Evolutionary conservation across 2,113 vertebrate species (phyloP), one percentile per base, ranked within the genome.

Genomic region (Cyanoderma ruficeps): DNA sequence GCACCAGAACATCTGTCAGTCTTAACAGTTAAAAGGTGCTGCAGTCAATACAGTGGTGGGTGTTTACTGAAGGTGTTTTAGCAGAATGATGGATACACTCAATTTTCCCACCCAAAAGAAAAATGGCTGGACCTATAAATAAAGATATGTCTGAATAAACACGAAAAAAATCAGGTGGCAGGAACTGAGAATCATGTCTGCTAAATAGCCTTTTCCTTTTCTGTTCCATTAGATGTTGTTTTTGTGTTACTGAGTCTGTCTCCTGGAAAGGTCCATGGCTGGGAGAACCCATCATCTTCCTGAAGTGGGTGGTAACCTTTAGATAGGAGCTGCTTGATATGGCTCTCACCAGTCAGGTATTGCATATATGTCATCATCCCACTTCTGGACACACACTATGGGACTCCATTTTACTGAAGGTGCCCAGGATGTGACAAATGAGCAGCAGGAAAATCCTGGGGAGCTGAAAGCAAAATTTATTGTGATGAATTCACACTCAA

Each of bases 381-480:
- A 9, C 10, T 83, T 94, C 68, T 80, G 37, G 47, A 68, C 18
- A 22, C 0, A 1, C n/a, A 33, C 13, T 25, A 1, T 8, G 22
- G 69, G 59, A 30, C 39, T 94, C 37, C 12, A 20, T 88, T 74
- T 83, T 59, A 55, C 11, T 1, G 6, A 77, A 76, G 49, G n/a
- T 7, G 20, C 61, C 69, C 21, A 27, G 74, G 27, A 76, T 35
- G 61, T 47, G 87, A 70, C 71, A 90, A 81, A 91, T 91, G 65
- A 85, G 94, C 33, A 64, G 50, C 83, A 80, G 35, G 18, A 65
- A 82, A 91, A 55, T 46, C 50, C 50, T 17, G 7, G 23, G 13
- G 19, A 49, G n/a, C 3, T 21, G 84, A 80, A 95, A 83, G 68
- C 11, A 89, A 93, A 89, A 93, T 92, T 89, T 89, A 80, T 55